Conservation (phyloP, 2,797 vertebrate species). For the Dromococcyx pavoninus region DNA sequence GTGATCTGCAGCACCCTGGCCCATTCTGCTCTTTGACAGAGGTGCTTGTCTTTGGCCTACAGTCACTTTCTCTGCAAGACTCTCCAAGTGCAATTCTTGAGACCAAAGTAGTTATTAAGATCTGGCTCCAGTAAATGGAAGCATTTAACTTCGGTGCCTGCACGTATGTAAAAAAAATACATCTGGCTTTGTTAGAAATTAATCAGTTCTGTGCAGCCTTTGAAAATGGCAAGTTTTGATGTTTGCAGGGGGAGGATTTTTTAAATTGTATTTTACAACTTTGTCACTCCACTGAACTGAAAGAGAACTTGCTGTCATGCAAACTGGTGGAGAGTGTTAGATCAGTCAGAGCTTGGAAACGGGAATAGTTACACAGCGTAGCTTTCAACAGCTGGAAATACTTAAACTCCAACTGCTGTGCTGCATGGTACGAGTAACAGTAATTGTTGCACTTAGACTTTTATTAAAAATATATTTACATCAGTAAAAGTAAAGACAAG, state of each 20-base stretch:
- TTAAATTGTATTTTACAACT: constrained; percentile 11
- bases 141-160: neutral
- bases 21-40: neutral
- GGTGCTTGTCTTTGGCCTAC: neutral
- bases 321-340: neutral
- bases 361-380: constrained; percentile 48
- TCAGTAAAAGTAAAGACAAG: neutral
- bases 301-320: neutral
- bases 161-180: neutral
- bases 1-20: neutral
- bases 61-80: neutral
- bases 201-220: neutral
- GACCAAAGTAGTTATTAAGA: neutral
- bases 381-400: constrained; percentile 37
- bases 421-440: neutral
- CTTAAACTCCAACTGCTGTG: neutral
- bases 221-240: neutral
- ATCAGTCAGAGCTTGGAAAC: neutral
- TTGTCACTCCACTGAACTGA: neutral
- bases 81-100: neutral
- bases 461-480: neutral
- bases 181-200: neutral
- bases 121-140: neutral
- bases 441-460: neutral
- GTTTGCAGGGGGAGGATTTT: neutral